These are phyloP conservation scores for Ennomos erosarius DNA, from an alignment of 2,888 invertebrate genomes.

Conservation along the genomic window DNA sequence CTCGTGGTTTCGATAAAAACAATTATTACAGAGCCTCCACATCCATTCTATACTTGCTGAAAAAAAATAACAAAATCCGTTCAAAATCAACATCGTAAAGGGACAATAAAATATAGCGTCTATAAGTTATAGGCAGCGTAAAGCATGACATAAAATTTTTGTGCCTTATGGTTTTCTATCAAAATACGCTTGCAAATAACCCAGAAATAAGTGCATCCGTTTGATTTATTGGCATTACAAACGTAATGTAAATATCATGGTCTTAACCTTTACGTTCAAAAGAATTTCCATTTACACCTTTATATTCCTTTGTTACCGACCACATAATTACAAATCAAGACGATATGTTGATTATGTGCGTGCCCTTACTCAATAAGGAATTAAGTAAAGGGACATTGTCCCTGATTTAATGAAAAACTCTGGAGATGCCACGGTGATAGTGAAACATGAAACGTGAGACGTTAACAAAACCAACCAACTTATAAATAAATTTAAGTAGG, in stretches of 20 bases:
- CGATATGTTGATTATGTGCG: slow-evolving; percentile 44
- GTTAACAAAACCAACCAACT: slow-evolving; percentile 1
- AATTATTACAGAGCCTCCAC: no score
- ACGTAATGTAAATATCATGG: slow-evolving; percentile 59
- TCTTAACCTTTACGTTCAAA: slow-evolving; percentile 58
- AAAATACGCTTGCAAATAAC: neutral
- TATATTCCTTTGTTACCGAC: slow-evolving; percentile 53
- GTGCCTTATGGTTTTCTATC: no score
- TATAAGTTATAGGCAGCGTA: no score
- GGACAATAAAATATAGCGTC: no score
- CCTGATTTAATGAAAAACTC: slow-evolving; percentile 22
- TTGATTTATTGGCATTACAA: slow-evolving; percentile 41
- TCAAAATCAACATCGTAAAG: no score
- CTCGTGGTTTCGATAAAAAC: no score
- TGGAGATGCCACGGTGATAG: slow-evolving; percentile 15
- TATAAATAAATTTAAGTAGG: neutral
- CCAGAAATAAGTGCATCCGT: slow-evolving; percentile 7
- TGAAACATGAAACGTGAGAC: slow-evolving; percentile 1
- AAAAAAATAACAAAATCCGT: no score
- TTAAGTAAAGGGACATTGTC: slow-evolving; percentile 30
- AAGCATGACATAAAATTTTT: no score
- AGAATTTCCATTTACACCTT: slow-evolving; percentile 57
- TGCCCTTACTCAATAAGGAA: slow-evolving; percentile 47
- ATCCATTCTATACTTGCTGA: no score
- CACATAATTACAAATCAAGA: slow-evolving; percentile 55